Conservation (phyloP, 35 echinoderm and acorn worm genomes). For the Ophiothrix spiculata region DNA sequence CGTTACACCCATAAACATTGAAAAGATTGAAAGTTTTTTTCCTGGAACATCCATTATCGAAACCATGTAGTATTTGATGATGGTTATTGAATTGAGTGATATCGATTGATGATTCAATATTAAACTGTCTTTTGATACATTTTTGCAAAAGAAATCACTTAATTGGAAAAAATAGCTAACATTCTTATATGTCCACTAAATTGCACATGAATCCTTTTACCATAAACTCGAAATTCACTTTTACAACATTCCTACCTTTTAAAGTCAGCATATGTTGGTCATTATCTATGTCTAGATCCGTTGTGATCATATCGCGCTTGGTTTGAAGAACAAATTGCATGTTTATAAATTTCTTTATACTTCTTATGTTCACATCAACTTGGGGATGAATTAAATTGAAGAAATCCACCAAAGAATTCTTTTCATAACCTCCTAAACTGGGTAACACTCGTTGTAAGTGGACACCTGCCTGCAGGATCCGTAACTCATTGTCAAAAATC, state of each 20-base stretch:
- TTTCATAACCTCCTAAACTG: slow-evolving; percentile 46
- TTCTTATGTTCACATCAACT: slow-evolving; percentile 85
- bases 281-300: slow-evolving; percentile 61
- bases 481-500: slow-evolving; percentile 77
- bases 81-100: no score
- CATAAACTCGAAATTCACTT: no score
- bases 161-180: no score
- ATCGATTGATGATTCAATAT: no score
- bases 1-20: no score
- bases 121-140: no score
- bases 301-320: slow-evolving; percentile 65
- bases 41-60: no score
- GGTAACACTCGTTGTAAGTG: slow-evolving; percentile 92
- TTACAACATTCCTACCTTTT: slow-evolving; percentile 88
- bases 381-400: slow-evolving; percentile 97
- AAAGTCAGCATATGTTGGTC: slow-evolving; percentile 87
- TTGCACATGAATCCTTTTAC: no score
- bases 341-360: slow-evolving; percentile 96
- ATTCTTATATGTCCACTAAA: no score
- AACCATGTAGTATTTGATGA: no score
- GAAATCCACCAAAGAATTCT: slow-evolving; percentile 59
- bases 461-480: slow-evolving; percentile 72
- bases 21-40: no score
- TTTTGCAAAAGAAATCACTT: no score
- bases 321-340: slow-evolving; percentile 97